phyloP scores from a whole-genome alignment of 2,113 vertebrate genomes.

The Nycticebus coucang region DNA sequence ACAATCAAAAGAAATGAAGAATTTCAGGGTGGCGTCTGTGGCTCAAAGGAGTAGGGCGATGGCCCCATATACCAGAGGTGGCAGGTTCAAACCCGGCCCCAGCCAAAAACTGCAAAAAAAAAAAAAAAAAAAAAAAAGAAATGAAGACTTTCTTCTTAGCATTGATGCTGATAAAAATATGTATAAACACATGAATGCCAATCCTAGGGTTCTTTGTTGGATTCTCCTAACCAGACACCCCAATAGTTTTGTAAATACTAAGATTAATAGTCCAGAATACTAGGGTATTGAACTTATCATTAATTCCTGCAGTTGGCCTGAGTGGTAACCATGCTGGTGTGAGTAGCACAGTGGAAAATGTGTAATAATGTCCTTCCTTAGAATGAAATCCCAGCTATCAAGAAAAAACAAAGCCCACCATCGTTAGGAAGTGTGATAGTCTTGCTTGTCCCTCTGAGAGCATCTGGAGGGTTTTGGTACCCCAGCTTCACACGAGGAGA shows the following conservation, averaged over 20 bases:
- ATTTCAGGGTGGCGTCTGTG: background rate
- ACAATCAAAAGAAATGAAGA: background rate
- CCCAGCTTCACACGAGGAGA: background rate
- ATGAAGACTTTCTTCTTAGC: background rate
- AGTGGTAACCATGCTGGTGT: background rate
- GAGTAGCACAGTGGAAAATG: background rate
- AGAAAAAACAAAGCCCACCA: background rate
- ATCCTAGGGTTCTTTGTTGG: background rate
- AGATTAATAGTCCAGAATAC: background rate
- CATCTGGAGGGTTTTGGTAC: background rate
- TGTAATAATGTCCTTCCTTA: slow-evolving; percentile 1
- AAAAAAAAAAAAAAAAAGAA: background rate
- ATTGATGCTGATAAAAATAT: slow-evolving; percentile 12
- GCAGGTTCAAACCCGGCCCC: too few relatives aligned
- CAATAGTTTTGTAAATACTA: slow-evolving; percentile 1
- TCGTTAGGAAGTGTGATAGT: background rate
- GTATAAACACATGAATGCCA: background rate
- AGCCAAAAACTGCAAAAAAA: too few relatives aligned
- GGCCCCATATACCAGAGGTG: too few relatives aligned
- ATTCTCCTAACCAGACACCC: slow-evolving; percentile 1
- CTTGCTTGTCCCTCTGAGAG: background rate
- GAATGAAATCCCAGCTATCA: background rate
- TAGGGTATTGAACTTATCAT: background rate
- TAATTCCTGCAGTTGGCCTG: background rate
- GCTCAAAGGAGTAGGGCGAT: too few relatives aligned